phyloP scores from a whole-genome alignment of 92 coral and sea anemone species.

The Phymanthus crucifer region DNA sequence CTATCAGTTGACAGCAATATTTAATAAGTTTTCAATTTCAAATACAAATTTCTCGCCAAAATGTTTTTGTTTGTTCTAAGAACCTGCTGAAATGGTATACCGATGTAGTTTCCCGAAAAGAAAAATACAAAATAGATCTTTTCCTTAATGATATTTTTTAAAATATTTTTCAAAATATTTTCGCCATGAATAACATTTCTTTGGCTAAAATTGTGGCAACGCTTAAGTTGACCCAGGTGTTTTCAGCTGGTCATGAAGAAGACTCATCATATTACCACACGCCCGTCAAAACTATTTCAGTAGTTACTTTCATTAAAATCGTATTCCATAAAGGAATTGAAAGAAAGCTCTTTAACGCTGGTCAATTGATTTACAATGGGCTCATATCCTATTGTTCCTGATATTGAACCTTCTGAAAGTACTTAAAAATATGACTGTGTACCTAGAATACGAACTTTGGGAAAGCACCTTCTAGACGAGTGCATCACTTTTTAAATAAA shows the following conservation, averaged over 20 bases:
- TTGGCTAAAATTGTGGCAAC: not conserved
- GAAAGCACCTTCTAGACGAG: not conserved
- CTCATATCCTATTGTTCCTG: not conserved
- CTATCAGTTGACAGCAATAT: not conserved
- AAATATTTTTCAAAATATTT: not conserved
- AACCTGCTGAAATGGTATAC: not conserved
- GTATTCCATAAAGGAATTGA: not conserved
- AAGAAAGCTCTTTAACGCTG: not conserved
- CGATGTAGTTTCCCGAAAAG: not conserved
- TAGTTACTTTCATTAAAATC: not conserved
- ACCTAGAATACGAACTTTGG: not conserved
- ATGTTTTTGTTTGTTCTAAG: not conserved
- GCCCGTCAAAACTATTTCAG: not conserved
- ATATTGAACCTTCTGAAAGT: not conserved
- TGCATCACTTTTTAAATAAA: not conserved
- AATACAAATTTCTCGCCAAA: not conserved
- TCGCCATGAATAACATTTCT: not conserved
- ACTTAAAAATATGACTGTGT: not conserved
- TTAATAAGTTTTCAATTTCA: not conserved
- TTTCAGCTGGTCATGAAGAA: not conserved
- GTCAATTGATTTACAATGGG: not conserved
- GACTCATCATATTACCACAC: not conserved
- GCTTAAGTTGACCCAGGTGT: not conserved
- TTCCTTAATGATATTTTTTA: not conserved
- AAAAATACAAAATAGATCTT: not conserved